Base-by-base conservation (phyloP, 2,888 invertebrate genomes). In the Erpobdella octoculata region DNA sequence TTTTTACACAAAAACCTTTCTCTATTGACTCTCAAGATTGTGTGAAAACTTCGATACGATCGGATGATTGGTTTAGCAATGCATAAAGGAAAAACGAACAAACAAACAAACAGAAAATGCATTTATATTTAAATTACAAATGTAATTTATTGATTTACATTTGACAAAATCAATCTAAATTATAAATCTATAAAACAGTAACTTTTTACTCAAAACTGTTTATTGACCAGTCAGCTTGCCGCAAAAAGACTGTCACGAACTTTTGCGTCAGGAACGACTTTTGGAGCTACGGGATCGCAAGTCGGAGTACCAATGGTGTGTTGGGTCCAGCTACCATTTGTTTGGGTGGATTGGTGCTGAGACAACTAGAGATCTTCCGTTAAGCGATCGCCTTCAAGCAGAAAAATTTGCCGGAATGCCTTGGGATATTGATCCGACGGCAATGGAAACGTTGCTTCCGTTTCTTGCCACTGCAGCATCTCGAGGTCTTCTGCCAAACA, bases 251-350 rank as follows among this genome's bases (percentile, higher is more conserved):
- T 68, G 71, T 35, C 74, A 74, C 68, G 76, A 76, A 70, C 73
- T 76, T 33, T 38, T 75, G 18, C 71, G 75, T 25, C 76, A 76
- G 62, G 76, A 76, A 66, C 71, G 76, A 15, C 61, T 74, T 21
- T 58, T 76, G 62, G 76, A 76, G 58, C 38, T 76, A 21, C 71
- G 74, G 8, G 76, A 75, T 38, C 59, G 73, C 21, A 76, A 76
- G 53, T 61, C 62, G 0, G 74, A 76, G n/a, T 76, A 76, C 73
- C 62, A 46, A 36, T 76, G 76, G 76, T 69, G 58, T 33, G 28
- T 9, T 28, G 69, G 46, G n/a, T 41, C 36, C 36, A 58, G 36
- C n/a, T 69, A 64, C 35, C 67, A 74, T 21, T 70, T 71, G 58
- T 38, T 71, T 33, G 71, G 59, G n/a, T 76, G 46, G 62, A 71